These are phyloP conservation scores for Cyprinus carpio DNA, from an alignment of 2,113 vertebrate species.

Conservation along the genomic window DNA sequence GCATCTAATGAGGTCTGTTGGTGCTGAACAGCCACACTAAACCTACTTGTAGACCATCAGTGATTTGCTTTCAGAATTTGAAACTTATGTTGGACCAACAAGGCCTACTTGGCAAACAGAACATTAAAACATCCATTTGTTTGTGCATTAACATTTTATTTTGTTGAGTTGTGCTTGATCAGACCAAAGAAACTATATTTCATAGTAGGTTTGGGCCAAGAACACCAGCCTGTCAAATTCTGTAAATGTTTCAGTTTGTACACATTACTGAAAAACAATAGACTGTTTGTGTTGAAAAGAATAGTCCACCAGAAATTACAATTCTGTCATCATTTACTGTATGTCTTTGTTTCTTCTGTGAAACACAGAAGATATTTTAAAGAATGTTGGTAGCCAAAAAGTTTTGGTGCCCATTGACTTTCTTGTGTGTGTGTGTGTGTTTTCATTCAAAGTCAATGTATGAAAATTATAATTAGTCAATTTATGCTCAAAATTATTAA, in stretches of 20 bases:
- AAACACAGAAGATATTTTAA: no score
- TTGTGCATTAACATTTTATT: neutral
- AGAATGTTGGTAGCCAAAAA: no score
- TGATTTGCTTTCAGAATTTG: neutral
- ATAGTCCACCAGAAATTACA: neutral
- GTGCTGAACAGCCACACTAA: neutral
- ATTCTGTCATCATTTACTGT: neutral
- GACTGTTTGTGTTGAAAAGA: neutral
- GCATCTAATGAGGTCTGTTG: conserved; percentile 45
- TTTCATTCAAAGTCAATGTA: no score
- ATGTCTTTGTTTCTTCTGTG: neutral
- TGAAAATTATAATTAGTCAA: no score
- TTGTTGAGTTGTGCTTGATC: neutral
- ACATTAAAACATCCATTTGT: neutral
- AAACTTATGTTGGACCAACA: neutral
- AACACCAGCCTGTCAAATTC: neutral
- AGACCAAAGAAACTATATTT: neutral
- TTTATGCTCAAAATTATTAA: no score
- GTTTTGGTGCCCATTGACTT: no score
- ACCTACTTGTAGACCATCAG: conserved; percentile 7
- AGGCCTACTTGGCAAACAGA: conserved; percentile 6
- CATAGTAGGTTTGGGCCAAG: neutral
- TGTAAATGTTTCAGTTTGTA: neutral
- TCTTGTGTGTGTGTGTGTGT: no score
- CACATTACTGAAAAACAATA: neutral